phyloP scores from a whole-genome alignment of 2,888 invertebrate species.

The Caprella mutica region DNA sequence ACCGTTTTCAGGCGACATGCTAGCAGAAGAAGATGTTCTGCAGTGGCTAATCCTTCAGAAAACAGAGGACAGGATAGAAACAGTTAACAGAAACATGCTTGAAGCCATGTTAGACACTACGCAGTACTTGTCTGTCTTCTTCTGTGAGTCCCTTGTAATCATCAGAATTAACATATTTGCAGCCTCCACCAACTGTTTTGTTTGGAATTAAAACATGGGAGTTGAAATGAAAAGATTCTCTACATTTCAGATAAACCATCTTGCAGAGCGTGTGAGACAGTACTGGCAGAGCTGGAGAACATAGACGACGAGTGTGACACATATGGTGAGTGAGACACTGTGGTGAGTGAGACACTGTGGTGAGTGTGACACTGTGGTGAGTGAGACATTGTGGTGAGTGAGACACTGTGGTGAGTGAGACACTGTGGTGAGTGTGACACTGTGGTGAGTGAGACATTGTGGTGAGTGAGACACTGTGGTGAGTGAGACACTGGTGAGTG shows the following conservation, averaged over 20 bases:
- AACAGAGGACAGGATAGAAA: constrained; percentile 82
- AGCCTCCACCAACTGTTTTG: neutral
- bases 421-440: too few relatives aligned
- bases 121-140: constrained; percentile 83
- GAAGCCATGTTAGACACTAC: constrained; percentile 81
- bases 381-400: too few relatives aligned
- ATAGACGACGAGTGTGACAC: constrained; percentile 51
- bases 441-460: too few relatives aligned
- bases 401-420: too few relatives aligned
- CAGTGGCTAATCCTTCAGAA: constrained; percentile 89
- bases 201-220: too few relatives aligned
- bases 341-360: too few relatives aligned
- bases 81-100: constrained; percentile 78
- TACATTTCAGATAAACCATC: constrained; percentile 66
- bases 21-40: constrained; percentile 80
- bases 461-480: too few relatives aligned
- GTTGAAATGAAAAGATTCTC: neutral
- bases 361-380: too few relatives aligned
- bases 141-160: constrained; percentile 54
- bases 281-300: constrained; percentile 71
- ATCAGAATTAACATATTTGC: neutral
- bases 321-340: too few relatives aligned
- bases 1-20: constrained; percentile 52
- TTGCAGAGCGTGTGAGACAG: constrained; percentile 82
- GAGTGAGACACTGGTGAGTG: too few relatives aligned